Conservation (phyloP, 2,888 invertebrate genomes). For the Polyommatus iphigenia region DNA sequence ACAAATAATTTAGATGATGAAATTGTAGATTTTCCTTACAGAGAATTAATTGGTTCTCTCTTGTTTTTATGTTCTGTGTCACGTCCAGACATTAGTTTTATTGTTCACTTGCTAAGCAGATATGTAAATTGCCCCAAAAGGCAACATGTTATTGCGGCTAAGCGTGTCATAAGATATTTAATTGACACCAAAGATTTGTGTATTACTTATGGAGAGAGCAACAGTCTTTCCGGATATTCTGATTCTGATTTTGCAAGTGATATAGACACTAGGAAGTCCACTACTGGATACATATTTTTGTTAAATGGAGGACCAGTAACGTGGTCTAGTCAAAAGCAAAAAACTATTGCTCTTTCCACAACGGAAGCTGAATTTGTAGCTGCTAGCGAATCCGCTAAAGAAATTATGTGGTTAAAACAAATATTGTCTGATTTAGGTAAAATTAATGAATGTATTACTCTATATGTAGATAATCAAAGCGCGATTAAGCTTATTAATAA, state of each 20-base stretch:
- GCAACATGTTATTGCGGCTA: not conserved
- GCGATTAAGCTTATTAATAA: slow-evolving; percentile 3
- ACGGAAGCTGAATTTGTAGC: not conserved
- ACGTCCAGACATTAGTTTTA: not conserved
- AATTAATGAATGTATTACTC: not conserved
- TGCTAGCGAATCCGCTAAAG: not conserved
- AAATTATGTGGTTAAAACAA: not conserved
- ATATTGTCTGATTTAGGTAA: not conserved
- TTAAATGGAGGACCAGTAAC: not conserved
- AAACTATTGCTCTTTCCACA: not conserved
- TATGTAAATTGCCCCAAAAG: not conserved
- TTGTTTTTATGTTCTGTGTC: slow-evolving; percentile 37
- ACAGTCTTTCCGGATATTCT: not conserved
- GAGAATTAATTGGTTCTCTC: slow-evolving; percentile 42
- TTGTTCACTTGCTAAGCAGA: not conserved
- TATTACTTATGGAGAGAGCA: not conserved
- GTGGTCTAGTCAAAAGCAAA: not conserved
- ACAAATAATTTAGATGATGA: slow-evolving; percentile 35
- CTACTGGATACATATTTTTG: not conserved
- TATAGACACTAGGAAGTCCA: not conserved
- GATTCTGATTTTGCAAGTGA: not conserved
- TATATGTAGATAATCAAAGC: not conserved
- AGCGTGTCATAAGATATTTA: not conserved
- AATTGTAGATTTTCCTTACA: slow-evolving; percentile 38
- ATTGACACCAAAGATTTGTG: not conserved